These are phyloP conservation scores for Dipodomys merriami DNA, from an alignment of 2,113 vertebrate genomes.

Conservation along the genomic window DNA sequence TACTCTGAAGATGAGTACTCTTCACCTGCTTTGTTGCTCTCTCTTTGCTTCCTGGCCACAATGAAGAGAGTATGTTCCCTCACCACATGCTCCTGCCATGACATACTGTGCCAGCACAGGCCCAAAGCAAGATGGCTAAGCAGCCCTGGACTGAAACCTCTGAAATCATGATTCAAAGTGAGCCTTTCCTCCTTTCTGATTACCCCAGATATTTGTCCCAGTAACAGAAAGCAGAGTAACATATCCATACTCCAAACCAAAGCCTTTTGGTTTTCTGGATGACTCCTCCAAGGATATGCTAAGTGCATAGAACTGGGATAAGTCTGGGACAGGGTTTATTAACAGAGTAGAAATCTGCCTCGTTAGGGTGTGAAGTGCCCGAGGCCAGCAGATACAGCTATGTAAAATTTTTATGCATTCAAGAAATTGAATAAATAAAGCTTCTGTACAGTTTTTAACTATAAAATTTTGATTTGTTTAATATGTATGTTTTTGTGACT, in stretches of 20 bases:
- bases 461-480: constrained; percentile 44
- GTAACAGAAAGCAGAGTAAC: background rate
- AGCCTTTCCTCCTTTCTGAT: background rate
- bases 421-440: constrained; percentile 22
- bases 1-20: background rate
- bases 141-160: background rate
- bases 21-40: too few relatives aligned
- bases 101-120: background rate
- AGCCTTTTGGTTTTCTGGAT: background rate
- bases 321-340: background rate
- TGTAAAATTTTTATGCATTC: background rate
- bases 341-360: background rate
- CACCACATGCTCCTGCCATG: background rate
- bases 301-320: background rate
- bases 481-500: constrained; percentile 37
- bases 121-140: background rate
- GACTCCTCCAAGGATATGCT: background rate
- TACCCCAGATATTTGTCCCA: background rate
- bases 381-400: constrained; percentile 29
- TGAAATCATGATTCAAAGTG: background rate
- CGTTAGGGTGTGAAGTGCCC: background rate
- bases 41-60: background rate
- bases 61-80: background rate
- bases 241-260: background rate
- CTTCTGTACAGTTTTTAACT: constrained; percentile 35